A percentile compares a stretch with the other conserved stretches of the same genome.
These are phyloP conservation scores for Actinia tenebrosa DNA, from an alignment of 64 coral and sea anemone genomes.

Conservation along the genomic window DNA sequence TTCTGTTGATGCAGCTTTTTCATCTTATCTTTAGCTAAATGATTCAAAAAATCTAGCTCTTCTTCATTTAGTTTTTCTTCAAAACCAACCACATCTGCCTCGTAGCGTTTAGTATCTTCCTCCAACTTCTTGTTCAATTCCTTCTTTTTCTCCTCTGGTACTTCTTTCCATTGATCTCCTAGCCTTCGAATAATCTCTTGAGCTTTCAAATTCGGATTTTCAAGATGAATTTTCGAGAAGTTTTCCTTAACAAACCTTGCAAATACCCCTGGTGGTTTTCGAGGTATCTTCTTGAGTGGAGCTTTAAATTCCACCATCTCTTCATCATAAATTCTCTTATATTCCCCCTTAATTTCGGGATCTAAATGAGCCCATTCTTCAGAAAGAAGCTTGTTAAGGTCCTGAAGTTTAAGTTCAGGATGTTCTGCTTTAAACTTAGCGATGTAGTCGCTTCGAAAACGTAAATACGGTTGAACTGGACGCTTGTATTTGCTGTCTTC, in stretches of 20 bases:
- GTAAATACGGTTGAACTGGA: conserved; percentile 9
- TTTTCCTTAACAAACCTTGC: conserved; percentile 60
- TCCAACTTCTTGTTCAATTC: conserved; percentile 21
- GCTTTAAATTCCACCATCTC: conserved; percentile 55
- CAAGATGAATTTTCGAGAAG: conserved; percentile 15
- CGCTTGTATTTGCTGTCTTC: conserved; percentile 14
- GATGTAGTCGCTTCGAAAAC: conserved; percentile 21
- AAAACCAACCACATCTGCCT: conserved; percentile 44
- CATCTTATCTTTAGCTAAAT: conserved; percentile 30
- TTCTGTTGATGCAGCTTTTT: conserved; percentile 55
- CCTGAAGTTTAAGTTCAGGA: conserved; percentile 20
- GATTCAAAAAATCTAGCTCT: conserved; percentile 44
- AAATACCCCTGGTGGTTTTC: conserved; percentile 37
- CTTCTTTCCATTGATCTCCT: conserved; percentile 33
- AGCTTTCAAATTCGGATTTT: conserved; percentile 15
- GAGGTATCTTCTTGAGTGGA: conserved; percentile 27
- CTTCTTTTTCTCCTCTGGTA: conserved; percentile 43
- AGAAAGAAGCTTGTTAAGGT: conserved; percentile 38
- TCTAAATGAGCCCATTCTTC: conserved; percentile 47
- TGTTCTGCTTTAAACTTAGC: conserved; percentile 56
- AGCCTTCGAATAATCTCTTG: conserved; percentile 31
- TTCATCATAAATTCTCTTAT: conserved; percentile 41
- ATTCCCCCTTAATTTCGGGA: conserved; percentile 39
- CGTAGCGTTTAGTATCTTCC: conserved; percentile 21
- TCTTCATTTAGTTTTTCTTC: conserved; percentile 45